Evolutionary conservation across 2,888 invertebrate species (phyloP).

Genomic region (Agrenia bidenticulata): DNA sequence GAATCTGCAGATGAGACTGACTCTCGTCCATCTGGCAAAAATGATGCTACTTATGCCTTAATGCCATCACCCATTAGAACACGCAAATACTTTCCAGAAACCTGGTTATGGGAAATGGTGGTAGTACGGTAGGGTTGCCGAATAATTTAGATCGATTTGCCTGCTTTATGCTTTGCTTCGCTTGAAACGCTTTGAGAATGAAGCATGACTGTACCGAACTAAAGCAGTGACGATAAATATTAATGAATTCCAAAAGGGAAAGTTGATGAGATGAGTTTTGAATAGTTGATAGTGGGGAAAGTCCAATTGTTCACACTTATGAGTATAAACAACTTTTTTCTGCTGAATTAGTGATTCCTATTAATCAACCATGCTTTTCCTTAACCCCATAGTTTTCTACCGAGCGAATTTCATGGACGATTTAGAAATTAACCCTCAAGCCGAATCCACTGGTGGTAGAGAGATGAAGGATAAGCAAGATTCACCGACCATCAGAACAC

Average conservation of each 20-base stretch:
- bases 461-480: neutral
- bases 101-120: constrained; percentile 55
- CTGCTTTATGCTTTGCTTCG: constrained; percentile 12
- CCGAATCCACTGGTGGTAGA: constrained; percentile 43
- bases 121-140: constrained; percentile 29
- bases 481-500: constrained; percentile 55
- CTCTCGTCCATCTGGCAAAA: neutral
- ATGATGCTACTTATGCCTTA: neutral
- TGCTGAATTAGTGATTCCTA: constrained; percentile 1
- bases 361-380: neutral
- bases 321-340: neutral
- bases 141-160: neutral
- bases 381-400: constrained; percentile 59
- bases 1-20: too few relatives aligned
- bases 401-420: constrained; percentile 58
- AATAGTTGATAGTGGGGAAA: too few relatives aligned
- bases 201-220: neutral
- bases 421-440: constrained; percentile 49
- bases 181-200: constrained; percentile 1
- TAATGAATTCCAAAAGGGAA: neutral
- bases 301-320: too few relatives aligned
- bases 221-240: too few relatives aligned
- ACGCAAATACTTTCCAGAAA: constrained; percentile 55
- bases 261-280: too few relatives aligned
- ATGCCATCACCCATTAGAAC: neutral